Base-by-base conservation (phyloP, 2,888 invertebrate genomes). In the Heliconius aoede region DNA sequence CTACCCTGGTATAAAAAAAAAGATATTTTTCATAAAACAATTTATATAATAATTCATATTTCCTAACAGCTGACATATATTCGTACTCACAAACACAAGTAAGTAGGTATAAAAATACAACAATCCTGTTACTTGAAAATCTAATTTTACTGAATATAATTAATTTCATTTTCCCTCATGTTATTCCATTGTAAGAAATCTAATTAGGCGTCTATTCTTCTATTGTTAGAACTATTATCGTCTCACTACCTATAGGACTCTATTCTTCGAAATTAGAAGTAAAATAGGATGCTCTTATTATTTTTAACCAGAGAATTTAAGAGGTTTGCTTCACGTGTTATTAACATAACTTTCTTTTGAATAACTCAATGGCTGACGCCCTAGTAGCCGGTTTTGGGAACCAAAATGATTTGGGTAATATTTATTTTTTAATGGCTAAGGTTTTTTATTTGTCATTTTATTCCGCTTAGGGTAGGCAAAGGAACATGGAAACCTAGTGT, bases 161-260 rank as follows among this genome's bases (percentile, higher is more conserved):
- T 64, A n/a, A 40, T 40, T 24, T 65, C 65, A 40, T 24, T 36
- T 40, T 36, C 24, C 36, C 24, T 65, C 13, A 24, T 24, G 18
- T 65, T 65, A 24, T 36, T 36, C 65, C 65, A 40, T 65, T 65
- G 65, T 65, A 13, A 65, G 65, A 24, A 40, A 65, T 65, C 36
- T 65, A 36, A 36, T 65, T 65, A 65, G 65, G 40, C 36, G 24
- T 24, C 36, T 65, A 36, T 36, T 65, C 65, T 24, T 65, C 65
- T 65, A 24, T 65, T 65, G 36, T 36, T 36, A 5, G 65, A 65
- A 36, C 65, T 65, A 65, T 65, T 65, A 65, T 40, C 36, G 65
- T 65, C 36, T 40, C 65, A 24, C 36, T 65, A 65, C 65, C 24
- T 13, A 40, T 24, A 24, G 36, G 64, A 36, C 24, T 36, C 13